phyloP scores from a whole-genome alignment of 2,797 vertebrate species.

The Myotis findleyi region DNA sequence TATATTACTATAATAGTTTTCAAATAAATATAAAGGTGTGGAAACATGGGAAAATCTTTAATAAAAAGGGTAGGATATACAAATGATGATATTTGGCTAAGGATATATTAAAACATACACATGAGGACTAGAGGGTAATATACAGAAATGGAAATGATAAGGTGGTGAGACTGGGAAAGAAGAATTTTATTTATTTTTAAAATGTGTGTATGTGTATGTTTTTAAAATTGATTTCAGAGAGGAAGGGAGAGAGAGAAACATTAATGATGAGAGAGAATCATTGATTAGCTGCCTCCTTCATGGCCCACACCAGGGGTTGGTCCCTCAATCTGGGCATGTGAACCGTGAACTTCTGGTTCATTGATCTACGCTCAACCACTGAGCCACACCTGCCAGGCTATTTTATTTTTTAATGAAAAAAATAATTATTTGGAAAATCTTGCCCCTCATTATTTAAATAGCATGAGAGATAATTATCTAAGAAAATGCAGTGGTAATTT shows the following conservation, averaged over 20 bases:
- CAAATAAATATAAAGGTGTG: conserved; percentile 22
- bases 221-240: no score
- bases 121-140: not conserved
- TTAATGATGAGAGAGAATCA: no score
- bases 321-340: no score
- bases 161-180: not conserved
- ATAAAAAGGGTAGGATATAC: not conserved
- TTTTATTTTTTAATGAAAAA: not conserved
- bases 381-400: no score
- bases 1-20: conserved; percentile 21
- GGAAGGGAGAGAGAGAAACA: no score
- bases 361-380: no score
- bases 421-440: not conserved
- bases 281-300: no score
- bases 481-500: conserved; percentile 40
- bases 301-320: no score
- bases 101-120: not conserved
- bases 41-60: not conserved
- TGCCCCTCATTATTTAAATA: not conserved
- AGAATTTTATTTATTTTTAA: not conserved
- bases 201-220: no score
- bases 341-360: no score
- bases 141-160: conserved; percentile 2
- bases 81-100: conserved; percentile 20
- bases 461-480: conserved; percentile 14